phyloP scores from a whole-genome alignment of 2,113 vertebrate genomes.

The Actenoides hombroni region DNA sequence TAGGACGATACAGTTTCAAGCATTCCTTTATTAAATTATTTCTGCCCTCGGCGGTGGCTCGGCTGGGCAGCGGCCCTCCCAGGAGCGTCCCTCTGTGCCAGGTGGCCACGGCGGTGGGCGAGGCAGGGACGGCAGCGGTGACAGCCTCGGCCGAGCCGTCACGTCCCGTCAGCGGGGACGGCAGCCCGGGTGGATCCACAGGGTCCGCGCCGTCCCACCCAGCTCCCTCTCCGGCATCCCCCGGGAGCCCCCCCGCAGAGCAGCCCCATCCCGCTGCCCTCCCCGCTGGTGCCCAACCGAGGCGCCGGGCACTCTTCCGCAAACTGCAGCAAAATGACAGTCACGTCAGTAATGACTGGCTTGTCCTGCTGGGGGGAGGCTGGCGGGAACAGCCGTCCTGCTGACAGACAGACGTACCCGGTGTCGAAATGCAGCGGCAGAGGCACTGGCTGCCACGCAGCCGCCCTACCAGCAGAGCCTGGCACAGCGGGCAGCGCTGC shows the following conservation, averaged over 20 bases:
- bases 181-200: accelerated
- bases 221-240: not conserved
- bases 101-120: not conserved
- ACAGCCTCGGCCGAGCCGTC: not conserved
- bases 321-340: conserved; percentile 21
- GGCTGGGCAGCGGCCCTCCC: not conserved
- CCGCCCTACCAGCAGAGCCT: not conserved
- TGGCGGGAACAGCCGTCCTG: not conserved
- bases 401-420: conserved; percentile 20
- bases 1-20: conserved; percentile 72
- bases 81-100: not conserved
- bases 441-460: not conserved
- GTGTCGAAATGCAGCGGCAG: not conserved
- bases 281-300: not conserved
- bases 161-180: accelerated
- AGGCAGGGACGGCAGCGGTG: not conserved
- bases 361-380: conserved; percentile 15
- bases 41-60: not conserved
- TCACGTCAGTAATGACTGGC: not conserved
- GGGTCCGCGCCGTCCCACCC: accelerated
- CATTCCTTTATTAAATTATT: conserved; percentile 74
- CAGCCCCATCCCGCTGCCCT: not conserved
- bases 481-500: not conserved
- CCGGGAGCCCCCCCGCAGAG: accelerated
- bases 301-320: not conserved